Conservation (phyloP, 2,888 invertebrate genomes). For the Troilus luridus region DNA sequence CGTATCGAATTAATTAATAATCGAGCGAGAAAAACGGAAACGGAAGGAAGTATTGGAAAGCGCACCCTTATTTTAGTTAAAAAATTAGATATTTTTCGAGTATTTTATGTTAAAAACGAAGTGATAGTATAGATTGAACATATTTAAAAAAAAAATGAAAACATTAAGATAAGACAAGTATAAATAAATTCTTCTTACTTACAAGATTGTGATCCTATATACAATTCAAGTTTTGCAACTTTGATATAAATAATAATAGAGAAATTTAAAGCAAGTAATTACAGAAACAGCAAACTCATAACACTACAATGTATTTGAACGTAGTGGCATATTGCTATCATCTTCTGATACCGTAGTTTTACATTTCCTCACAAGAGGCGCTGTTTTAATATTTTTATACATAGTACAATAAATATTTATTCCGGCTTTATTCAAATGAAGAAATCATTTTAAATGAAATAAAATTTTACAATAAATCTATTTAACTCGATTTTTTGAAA, state of each 20-base stretch:
- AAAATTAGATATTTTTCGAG: neutral
- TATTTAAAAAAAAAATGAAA: neutral
- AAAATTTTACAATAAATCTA: conserved; percentile 21
- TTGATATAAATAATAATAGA: neutral
- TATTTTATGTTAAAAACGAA: neutral
- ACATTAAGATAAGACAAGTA: neutral
- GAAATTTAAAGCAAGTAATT: neutral
- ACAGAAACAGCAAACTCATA: neutral
- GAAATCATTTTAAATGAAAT: neutral
- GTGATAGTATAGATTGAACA: neutral
- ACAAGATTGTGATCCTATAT: neutral
- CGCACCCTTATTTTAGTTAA: neutral
- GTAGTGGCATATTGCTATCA: neutral
- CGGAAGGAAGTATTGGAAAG: neutral
- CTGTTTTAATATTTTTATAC: neutral
- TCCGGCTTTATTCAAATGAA: neutral
- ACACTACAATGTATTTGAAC: neutral
- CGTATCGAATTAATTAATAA: neutral
- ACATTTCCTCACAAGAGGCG: neutral
- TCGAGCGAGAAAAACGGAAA: neutral
- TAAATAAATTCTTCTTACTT: neutral
- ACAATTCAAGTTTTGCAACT: neutral
- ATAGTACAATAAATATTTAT: neutral
- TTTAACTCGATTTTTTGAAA: neutral
- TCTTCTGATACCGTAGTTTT: neutral